phyloP scores from a whole-genome alignment of 1,140 invertebrate species.

The Drosophila teissieri region DNA sequence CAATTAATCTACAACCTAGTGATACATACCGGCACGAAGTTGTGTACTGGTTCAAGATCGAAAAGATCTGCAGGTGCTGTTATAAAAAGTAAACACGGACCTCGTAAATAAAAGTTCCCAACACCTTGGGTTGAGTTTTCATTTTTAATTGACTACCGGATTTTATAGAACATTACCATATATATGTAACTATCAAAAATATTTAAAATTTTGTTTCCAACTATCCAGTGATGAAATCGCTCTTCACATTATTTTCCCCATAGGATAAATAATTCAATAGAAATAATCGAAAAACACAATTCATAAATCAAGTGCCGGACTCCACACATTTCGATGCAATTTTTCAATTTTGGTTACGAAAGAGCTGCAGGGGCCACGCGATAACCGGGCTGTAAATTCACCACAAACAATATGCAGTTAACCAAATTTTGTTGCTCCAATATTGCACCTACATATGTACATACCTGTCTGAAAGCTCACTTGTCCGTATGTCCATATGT shows the following conservation, averaged over 20 bases:
- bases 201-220: too few species aligned
- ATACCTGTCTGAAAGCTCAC: conserved; percentile 14
- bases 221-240: not conserved
- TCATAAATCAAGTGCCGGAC: not conserved
- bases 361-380: conserved; percentile 2
- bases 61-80: conserved; percentile 9
- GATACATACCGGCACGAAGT: conserved; percentile 1
- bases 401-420: conserved; percentile 38
- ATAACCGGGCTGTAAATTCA: conserved; percentile 33
- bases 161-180: not conserved
- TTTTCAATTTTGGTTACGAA: not conserved
- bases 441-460: conserved; percentile 48
- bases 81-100: not conserved
- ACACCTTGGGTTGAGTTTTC: too few species aligned
- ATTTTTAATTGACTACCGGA: not conserved
- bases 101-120: not conserved
- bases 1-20: not conserved
- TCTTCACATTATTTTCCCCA: not conserved
- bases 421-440: conserved; percentile 39
- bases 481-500: conserved; percentile 11
- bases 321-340: not conserved
- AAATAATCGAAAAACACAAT: not conserved
- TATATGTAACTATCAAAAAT: not conserved
- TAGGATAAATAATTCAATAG: too few species aligned
- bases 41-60: conserved; percentile 2